Percentiles rank a stretch among this genome's conserved stretches.
Evolutionary conservation across 2,113 vertebrate genomes (phyloP).

Genomic region (Microcebus jonahi): DNA sequence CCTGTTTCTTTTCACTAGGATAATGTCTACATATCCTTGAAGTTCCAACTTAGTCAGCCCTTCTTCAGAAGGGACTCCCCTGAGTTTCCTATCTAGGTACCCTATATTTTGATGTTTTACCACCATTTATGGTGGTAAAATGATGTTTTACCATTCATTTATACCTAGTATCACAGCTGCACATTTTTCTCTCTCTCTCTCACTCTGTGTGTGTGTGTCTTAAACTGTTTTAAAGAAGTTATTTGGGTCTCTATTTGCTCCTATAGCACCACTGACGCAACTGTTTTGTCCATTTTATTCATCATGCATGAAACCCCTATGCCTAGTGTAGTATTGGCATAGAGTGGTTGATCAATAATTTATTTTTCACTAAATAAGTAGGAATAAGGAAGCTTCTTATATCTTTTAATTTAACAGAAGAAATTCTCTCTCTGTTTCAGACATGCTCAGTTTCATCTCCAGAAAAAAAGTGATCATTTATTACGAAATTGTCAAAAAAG

Average conservation of each 20-base stretch:
- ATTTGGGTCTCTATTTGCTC: neutral
- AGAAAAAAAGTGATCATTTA: neutral
- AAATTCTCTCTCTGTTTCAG: neutral
- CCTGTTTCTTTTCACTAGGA: neutral
- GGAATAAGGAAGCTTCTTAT: neutral
- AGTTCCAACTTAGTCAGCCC: neutral
- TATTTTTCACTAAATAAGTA: neutral
- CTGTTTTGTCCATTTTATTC: neutral
- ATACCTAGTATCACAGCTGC: neutral
- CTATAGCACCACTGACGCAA: neutral
- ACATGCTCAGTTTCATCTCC: neutral
- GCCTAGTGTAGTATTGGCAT: neutral
- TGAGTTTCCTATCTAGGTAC: too few species aligned
- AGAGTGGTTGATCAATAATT: neutral
- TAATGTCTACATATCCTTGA: neutral
- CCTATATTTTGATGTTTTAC: neutral
- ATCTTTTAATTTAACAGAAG: neutral
- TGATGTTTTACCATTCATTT: neutral
- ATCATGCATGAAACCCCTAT: neutral
- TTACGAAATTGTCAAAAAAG: neutral
- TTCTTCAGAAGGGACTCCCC: neutral
- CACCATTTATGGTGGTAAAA: too few species aligned
- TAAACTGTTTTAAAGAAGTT: neutral
- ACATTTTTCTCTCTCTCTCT: neutral
- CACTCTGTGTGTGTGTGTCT: too few species aligned